Evolutionary conservation across 1,140 invertebrate genomes (phyloP), one percentile per base, ranked within the genome.

Genomic region (Wiebesia pumilae): DNA sequence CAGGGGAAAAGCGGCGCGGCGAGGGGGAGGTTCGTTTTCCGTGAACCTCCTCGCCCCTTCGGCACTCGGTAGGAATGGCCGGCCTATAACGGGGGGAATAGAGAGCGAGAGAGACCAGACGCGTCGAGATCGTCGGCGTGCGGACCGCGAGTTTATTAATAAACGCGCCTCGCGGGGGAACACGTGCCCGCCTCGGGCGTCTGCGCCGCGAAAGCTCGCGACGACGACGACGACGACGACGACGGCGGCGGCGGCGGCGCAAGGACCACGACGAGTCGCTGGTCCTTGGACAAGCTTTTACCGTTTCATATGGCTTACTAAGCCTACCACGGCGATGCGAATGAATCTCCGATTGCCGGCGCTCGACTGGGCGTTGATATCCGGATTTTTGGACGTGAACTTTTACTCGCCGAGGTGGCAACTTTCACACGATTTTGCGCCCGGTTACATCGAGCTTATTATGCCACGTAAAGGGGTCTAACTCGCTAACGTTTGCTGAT

Each of bases 111-210:
- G 73, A 73, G 62, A 87, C 33, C 38, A 65, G 71, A 71, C 54
- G 81, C 81, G 89, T 86, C 90, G 89, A 91, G 90, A 91, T 91
- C 88, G 91, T 91, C 90, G 90, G 84, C 87, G 88, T 88, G 89
- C 58, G 62, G 77, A 87, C 90, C 91, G 90, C 89, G 91, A 89
- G 91, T 92, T 92, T 92, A 92, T 92, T 92, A 92, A 92, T 92
- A 92, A 92, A 92, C 90, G 88, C 84, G 84, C 21, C 47, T 54
- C 77, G 30, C 43, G 38, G 78, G 89, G 86, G 90, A 92, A 91
- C 91, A 91, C 91, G 92, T 92, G 92, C 91, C 91, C 90, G 51
- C 40, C 78, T 81, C 38, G 47, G 33, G 35, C 75, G 88, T 65
- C 89, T 89, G 89, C 89, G 88, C 83, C 62, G 65, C 40, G 65